phyloP scores from a whole-genome alignment of 2,797 vertebrate species.

The Halcyon badia region DNA sequence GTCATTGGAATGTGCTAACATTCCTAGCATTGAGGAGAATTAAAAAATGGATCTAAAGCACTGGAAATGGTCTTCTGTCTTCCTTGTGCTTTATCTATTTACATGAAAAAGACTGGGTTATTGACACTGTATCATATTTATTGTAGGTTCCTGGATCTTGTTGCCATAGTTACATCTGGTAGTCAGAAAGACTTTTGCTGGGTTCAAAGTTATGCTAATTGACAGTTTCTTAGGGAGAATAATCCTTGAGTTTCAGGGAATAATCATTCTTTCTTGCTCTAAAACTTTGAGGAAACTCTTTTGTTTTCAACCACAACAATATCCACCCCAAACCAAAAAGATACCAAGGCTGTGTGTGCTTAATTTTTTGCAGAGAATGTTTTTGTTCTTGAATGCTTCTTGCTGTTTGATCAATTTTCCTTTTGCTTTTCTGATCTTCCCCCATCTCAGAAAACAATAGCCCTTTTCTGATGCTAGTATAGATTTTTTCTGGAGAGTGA shows the following conservation, averaged over 20 bases:
- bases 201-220: constrained; percentile 79
- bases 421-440: constrained; percentile 31
- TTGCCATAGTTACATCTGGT: constrained; percentile 76
- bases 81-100: constrained; percentile 57
- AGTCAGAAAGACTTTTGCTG: constrained; percentile 63
- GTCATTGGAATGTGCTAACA: neutral
- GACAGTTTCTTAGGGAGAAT: constrained; percentile 69
- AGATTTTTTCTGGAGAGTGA: constrained; percentile 39
- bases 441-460: constrained; percentile 26
- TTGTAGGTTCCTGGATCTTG: constrained; percentile 69
- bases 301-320: neutral
- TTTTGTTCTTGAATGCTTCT: constrained; percentile 24
- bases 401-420: neutral
- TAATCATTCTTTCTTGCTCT: constrained; percentile 13
- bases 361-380: constrained; percentile 21
- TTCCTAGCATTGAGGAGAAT: constrained; percentile 8
- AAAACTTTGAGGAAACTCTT: constrained; percentile 25
- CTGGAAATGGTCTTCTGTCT: constrained; percentile 42
- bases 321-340: neutral
- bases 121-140: constrained; percentile 78
- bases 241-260: constrained; percentile 64
- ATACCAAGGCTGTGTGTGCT: neutral
- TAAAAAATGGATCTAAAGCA: constrained; percentile 19
- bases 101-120: constrained; percentile 72
- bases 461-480: constrained; percentile 5